Base-by-base conservation (phyloP, 2,888 invertebrate genomes). In the Exocentrus adspersus region DNA sequence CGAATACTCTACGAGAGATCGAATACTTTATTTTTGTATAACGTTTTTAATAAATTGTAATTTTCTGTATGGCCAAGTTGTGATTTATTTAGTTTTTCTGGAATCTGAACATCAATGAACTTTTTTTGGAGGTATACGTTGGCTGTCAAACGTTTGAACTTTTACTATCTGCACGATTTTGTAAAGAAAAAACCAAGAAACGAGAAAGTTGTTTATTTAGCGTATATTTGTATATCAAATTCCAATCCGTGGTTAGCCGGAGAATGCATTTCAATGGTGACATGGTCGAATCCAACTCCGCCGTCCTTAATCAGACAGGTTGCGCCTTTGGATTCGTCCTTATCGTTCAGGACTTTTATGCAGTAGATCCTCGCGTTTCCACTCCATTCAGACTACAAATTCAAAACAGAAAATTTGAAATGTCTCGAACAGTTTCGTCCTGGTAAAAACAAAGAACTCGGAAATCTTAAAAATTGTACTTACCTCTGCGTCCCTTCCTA, bases 321-420 rank as follows among this genome's bases (percentile, higher is more conserved):
- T 19, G 62, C 62, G 9, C 60, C 62, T 24, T 60, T 58, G 1
- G 62, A 41, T 20, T 21, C 24, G 19, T 56, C 60, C 20, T 65
- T 62, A 21, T 48, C 42, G 52, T 65, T 67, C 12, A 58, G 1
- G 19, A 62, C 67, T 30, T 60, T 51, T 17, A 67, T 43, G 53
- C 67, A 67, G 54, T 41, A 62, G n/a, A 68, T 62, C 20, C 10
- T 68, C 7, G 57, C 17, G 24, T 65, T 53, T 9, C 68, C 68
- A 37, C 43, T 48, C 57, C 60, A 68, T 1, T 48, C 24, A 4
- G 37, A 48, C 68, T 68, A 37, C 37, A 67, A 68, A n/a, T 1
- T 32, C 5, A 10, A 9, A 7, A 42, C n/a, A n/a, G n/a, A n/a
- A n/a, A n/a, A n/a, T n/a, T n/a, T n/a, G n/a, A n/a, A n/a, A n/a